A percentile compares a stretch with the other conserved stretches of the same genome.
These are phyloP conservation scores for Gambusia yucatana DNA, from an alignment of 2,797 vertebrate genomes.

Conservation along the genomic window DNA sequence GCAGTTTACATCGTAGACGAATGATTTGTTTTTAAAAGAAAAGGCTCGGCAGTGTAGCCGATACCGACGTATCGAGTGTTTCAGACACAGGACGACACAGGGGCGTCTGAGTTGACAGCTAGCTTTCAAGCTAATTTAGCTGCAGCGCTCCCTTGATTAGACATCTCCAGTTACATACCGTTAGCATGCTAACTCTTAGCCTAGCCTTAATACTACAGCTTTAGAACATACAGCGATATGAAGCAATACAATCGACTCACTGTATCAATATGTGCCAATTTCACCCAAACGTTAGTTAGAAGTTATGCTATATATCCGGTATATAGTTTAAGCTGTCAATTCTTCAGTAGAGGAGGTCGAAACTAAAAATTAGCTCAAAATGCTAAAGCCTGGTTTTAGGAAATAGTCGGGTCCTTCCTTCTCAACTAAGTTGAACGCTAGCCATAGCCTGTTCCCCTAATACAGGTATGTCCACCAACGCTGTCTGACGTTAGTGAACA, in stretches of 20 bases:
- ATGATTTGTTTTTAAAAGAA: not conserved
- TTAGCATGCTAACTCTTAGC: constrained; percentile 61
- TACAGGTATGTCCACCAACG: constrained; percentile 25
- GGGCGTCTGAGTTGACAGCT: constrained; percentile 67
- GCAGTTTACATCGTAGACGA: not conserved
- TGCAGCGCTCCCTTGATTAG: constrained; percentile 39
- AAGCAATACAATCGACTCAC: not conserved
- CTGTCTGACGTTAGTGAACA: constrained; percentile 19
- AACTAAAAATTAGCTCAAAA: constrained; percentile 38
- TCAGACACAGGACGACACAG: not conserved
- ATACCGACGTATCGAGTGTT: constrained; percentile 6
- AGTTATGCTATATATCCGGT: fast-evolving
- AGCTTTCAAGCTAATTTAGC: constrained; percentile 63
- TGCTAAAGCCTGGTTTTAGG: constrained; percentile 58
- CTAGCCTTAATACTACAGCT: constrained; percentile 39
- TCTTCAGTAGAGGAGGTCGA: constrained; percentile 28
- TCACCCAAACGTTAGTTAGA: fast-evolving
- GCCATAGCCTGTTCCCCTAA: constrained; percentile 43
- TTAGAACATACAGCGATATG: constrained; percentile 12
- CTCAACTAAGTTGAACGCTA: constrained; percentile 51
- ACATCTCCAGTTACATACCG: constrained; percentile 21
- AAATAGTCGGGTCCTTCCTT: constrained; percentile 62
- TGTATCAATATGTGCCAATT: not conserved
- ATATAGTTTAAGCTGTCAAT: not conserved
- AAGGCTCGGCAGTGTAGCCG: not conserved